Base-by-base conservation (phyloP, 64 coral and sea anemone species). In the Montipora sp. region DNA sequence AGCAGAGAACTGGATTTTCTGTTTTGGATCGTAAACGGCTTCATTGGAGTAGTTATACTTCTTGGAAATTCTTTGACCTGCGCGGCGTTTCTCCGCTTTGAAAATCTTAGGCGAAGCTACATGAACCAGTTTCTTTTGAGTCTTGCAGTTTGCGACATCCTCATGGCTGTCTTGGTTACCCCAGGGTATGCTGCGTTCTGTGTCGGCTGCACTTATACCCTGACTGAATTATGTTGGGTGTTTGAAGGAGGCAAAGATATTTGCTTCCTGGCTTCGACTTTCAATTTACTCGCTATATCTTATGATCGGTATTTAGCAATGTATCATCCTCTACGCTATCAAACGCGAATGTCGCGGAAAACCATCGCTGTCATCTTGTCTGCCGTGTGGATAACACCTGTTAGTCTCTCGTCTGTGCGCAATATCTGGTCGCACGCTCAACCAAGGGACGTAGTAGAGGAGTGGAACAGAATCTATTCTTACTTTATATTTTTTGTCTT, bases 281-380 rank as follows among this genome's bases (percentile, higher is more conserved):
- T 98, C 46, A 98, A 94, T 47, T 49, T 98, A 2, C 79, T 94
- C 3, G 95, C 89, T 19, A 98, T 98, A 20, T 88, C 91, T 4
- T 98, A 92, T 18, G 95, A 98, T 50, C 73, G 95, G 10, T 55
- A 98, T 20, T 48, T 92, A 12, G 95, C 95, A 5, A 86, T 98
- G 2, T 98, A 94, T 51, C 84, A 94, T 16, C 95, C 95, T 8
- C 89, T 98, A 13, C 79, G 83, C 6, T 98, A 98, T 68, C 87
- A 89, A 18, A 21, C 76, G 5, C 76, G 91, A 59, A 98, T 98
- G 92, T 83, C 89, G 44, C 51, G 12, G 7, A 98, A 79, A 48
- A 78, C 72, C 50, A 16, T 96, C 36, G 73, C 50, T 47, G 7
- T 23, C 19, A 81, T 96, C 7, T 18, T 94, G n/a, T 71, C 53